phyloP scores from a whole-genome alignment of 1,140 invertebrate genomes.

The Nymphalis io region DNA sequence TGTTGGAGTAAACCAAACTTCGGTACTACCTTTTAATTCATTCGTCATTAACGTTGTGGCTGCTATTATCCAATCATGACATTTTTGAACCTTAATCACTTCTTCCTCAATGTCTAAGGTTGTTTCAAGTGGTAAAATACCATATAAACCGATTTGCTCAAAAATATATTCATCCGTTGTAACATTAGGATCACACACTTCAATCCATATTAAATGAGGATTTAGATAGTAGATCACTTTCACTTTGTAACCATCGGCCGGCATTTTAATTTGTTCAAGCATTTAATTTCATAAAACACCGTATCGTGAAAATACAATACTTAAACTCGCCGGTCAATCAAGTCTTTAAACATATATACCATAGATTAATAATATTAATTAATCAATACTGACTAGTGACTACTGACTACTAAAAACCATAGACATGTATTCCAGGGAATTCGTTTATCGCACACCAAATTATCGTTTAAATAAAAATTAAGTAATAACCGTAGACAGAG shows the following conservation, averaged over 20 bases:
- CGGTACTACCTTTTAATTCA: constrained; percentile 36
- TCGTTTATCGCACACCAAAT: too few species aligned
- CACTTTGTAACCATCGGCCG: constrained; percentile 52
- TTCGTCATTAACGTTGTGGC: constrained; percentile 44
- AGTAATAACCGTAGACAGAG: too few species aligned
- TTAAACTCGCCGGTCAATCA: not conserved
- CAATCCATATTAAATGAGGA: constrained; percentile 68
- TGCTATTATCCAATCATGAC: constrained; percentile 54
- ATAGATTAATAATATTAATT: constrained; percentile 1
- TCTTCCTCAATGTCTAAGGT: constrained; percentile 42
- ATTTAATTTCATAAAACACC: not conserved
- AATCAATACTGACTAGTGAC: not conserved
- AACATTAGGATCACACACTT: constrained; percentile 42
- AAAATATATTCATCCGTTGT: constrained; percentile 44
- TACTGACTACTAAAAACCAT: not conserved
- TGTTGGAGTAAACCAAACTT: constrained; percentile 55
- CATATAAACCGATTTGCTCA: constrained; percentile 70
- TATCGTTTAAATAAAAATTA: too few species aligned
- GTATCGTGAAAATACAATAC: not conserved
- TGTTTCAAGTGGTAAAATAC: constrained; percentile 54
- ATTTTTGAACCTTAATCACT: constrained; percentile 30
- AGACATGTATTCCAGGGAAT: too few species aligned
- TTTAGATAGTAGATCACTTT: constrained; percentile 60
- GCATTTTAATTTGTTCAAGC: constrained; percentile 39
- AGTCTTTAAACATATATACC: not conserved